Conservation (phyloP, 2,888 invertebrate species). For the Caenorhabditis imperialis region DNA sequence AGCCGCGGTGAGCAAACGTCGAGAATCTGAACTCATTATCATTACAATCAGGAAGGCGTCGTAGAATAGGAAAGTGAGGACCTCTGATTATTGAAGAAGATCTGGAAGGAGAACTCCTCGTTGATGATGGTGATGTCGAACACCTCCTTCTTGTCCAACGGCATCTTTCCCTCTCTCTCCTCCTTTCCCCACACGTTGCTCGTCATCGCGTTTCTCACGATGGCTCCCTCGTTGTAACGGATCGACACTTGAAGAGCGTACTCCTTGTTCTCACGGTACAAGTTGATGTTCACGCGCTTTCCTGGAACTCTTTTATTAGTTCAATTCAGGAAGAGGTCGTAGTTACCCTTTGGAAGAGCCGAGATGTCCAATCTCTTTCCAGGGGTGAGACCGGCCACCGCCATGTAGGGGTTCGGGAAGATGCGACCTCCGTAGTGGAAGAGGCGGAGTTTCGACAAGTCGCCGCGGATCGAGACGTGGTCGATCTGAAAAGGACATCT, state of each 20-base stretch:
- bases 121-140: constrained; percentile 77
- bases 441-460: constrained; percentile 71
- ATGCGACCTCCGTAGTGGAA: constrained; percentile 77
- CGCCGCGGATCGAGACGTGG: constrained; percentile 76
- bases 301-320: no score
- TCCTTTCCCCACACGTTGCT: constrained; percentile 76
- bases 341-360: constrained; percentile 71
- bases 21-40: constrained; percentile 55
- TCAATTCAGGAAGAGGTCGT: no score
- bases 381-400: constrained; percentile 74
- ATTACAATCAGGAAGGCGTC: not conserved
- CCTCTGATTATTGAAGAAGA: constrained; percentile 75
- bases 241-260: constrained; percentile 77
- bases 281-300: constrained; percentile 75
- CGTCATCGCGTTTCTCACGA: constrained; percentile 76
- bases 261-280: constrained; percentile 74
- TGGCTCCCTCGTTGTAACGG: constrained; percentile 75
- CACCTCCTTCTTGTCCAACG: constrained; percentile 73
- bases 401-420: constrained; percentile 76
- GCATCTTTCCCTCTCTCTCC: constrained; percentile 76
- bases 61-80: no score
- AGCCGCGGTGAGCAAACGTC: constrained; percentile 75
- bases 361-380: constrained; percentile 76
- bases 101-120: constrained; percentile 74
- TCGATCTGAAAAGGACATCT: constrained; percentile 63